Base-by-base conservation (phyloP, 2,888 invertebrate genomes). In the Noctua fimbriata region DNA sequence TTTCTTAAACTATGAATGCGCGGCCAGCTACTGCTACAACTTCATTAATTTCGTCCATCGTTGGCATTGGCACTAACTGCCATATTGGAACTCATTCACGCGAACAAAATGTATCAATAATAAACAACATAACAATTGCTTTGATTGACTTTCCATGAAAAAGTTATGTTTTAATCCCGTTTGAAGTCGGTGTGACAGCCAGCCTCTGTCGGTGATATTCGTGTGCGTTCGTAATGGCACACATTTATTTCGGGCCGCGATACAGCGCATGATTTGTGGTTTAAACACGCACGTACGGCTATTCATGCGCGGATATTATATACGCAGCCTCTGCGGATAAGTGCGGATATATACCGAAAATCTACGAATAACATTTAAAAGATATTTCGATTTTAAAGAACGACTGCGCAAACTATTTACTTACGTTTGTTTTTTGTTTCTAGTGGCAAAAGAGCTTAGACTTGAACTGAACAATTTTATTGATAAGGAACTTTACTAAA, bases 211-310 rank as follows among this genome's bases (percentile, higher is more conserved):
- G 76, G 78, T 76, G 82, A 82, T 81, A 78, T 79, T 83, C 83
- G 88, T 74, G 76, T 81, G 73, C 85, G 83, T 79, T 72, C 77
- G 74, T 88, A 89, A 88, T 88, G 88, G 83, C 83, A 70, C 83
- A 82, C 89, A 88, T 88, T 88, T 88, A 89, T 90, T 89, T 86
- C 24, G 86, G 76, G 77, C 84, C 80, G 89, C 89, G 88, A 90
- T 90, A 89, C 86, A 86, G 84, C 85, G 76, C 82, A 88, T 90
- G 90, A 90, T 90, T 90, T 90, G 89, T 90, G 90, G 88, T 82
- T 88, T 72, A 81, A 79, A 85, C 79, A 82, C 86, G 80, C 84
- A 82, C 85, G 78, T 73, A 82, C 71, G 60, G 82, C 81, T 76
- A 82, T 81, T 79, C 76, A 87, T 84, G 71, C 71, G 65, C 77